phyloP scores from a whole-genome alignment of 2,113 vertebrate species.

The Pyxicephalus adspersus region DNA sequence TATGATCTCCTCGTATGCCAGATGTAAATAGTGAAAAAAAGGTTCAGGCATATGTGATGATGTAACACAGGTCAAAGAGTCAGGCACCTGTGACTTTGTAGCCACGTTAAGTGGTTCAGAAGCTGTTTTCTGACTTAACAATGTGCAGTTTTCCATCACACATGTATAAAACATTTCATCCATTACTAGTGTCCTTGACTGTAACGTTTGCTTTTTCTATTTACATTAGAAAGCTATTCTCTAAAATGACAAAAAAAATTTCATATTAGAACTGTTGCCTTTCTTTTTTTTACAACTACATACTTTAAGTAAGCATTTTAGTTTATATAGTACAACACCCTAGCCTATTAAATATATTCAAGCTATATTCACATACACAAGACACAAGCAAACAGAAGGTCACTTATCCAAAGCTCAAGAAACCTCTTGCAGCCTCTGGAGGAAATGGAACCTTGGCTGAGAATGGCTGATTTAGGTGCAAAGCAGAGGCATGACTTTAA shows the following conservation, averaged over 20 bases:
- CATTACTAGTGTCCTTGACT: slow-evolving; percentile 71
- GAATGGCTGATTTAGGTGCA: no score
- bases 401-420: no score
- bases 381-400: no score
- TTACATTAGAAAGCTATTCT: slow-evolving; percentile 5
- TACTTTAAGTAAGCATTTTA: neutral
- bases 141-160: slow-evolving; percentile 77
- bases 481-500: no score
- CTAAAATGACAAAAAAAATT: neutral
- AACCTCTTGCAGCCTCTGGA: no score
- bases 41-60: slow-evolving; percentile 71
- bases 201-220: slow-evolving; percentile 52
- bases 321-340: no score
- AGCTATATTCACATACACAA: no score
- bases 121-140: slow-evolving; percentile 77
- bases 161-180: slow-evolving; percentile 78
- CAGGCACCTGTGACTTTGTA: slow-evolving; percentile 78
- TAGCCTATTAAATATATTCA: no score
- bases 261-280: neutral
- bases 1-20: slow-evolving; percentile 70
- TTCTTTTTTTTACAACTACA: neutral
- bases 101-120: slow-evolving; percentile 72
- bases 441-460: no score
- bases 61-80: slow-evolving; percentile 65
- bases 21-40: slow-evolving; percentile 66